Evolutionary conservation across 2,888 invertebrate genomes (phyloP).

Genomic region (Drosophila greeni): DNA sequence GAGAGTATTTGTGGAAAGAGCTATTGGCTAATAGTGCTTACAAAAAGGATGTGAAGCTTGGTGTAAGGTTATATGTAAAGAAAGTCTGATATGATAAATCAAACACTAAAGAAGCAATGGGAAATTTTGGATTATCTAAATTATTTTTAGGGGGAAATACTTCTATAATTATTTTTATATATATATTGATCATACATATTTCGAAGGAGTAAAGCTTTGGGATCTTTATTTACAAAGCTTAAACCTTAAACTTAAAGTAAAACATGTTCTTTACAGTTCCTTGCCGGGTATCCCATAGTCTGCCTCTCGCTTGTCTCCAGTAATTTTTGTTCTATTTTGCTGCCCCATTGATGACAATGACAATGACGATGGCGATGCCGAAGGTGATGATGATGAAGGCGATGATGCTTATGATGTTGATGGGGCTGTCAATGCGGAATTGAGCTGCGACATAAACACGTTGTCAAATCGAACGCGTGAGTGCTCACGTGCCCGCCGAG

Average conservation of each 20-base stretch:
- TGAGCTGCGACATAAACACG: conserved; percentile 70
- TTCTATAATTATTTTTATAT: not conserved
- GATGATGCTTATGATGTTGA: conserved; percentile 34
- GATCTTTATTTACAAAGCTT: not conserved
- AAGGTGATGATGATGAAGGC: conserved; percentile 9
- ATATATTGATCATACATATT: not conserved
- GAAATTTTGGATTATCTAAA: not conserved
- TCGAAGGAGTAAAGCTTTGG: accelerated
- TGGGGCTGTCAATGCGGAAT: conserved; percentile 70
- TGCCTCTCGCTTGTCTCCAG: not conserved
- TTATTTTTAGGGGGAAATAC: too few relatives aligned
- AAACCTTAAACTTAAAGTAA: too few relatives aligned
- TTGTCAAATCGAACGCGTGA: conserved; percentile 69
- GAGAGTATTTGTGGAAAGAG: not conserved
- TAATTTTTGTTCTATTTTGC: conserved; percentile 32
- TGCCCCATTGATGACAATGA: conserved; percentile 33
- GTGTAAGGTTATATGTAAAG: not conserved
- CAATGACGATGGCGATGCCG: not conserved
- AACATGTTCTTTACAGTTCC: not conserved
- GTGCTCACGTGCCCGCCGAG: conserved; percentile 56
- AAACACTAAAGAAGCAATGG: not conserved
- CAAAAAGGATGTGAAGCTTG: not conserved
- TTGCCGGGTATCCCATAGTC: conserved; percentile 3
- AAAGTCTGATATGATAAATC: too few relatives aligned
- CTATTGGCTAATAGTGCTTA: not conserved